phyloP scores from a whole-genome alignment of 2,113 vertebrate genomes.

The Prunella himalayana region DNA sequence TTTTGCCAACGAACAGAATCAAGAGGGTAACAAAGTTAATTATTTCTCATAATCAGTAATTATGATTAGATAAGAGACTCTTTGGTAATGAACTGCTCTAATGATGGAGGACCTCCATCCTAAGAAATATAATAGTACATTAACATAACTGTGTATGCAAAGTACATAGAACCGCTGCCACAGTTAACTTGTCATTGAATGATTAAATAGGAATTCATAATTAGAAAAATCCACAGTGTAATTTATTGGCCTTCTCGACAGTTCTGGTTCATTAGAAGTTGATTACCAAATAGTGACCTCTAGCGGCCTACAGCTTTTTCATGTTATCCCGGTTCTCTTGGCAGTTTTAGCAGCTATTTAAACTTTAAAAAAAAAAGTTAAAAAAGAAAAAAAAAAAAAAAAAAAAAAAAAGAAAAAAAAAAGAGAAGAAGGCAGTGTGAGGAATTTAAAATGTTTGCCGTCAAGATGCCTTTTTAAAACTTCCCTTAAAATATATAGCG shows the following conservation, averaged over 20 bases:
- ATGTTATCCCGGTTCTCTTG: not conserved
- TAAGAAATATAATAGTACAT: conserved; percentile 84
- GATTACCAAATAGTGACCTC: conserved; percentile 93
- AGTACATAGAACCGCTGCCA: conserved; percentile 74
- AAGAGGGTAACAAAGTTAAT: conserved; percentile 82
- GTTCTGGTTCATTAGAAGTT: conserved; percentile 89
- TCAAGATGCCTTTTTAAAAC: not conserved
- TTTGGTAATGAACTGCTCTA: conserved; percentile 81
- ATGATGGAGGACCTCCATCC: conserved; percentile 84
- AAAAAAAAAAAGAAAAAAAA: not conserved
- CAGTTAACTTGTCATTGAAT: conserved; percentile 88
- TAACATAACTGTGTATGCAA: conserved; percentile 86
- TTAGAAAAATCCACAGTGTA: conserved; percentile 84
- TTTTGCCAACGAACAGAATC: conserved; percentile 62
- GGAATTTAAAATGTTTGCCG: conserved; percentile 2
- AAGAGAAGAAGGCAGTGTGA: not conserved
- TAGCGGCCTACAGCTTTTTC: conserved; percentile 75
- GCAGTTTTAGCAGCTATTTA: not conserved
- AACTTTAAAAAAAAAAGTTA: not conserved
- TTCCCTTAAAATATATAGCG: not conserved
- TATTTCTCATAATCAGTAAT: conserved; percentile 91
- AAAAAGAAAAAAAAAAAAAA: no score
- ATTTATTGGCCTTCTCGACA: conserved; percentile 88
- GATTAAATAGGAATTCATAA: conserved; percentile 98
- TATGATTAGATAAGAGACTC: conserved; percentile 88